A percentile compares a stretch with the other conserved stretches of the same genome.
Conservation (phyloP, 2,888 invertebrate genomes). For the Callinectes sapidus region DNA sequence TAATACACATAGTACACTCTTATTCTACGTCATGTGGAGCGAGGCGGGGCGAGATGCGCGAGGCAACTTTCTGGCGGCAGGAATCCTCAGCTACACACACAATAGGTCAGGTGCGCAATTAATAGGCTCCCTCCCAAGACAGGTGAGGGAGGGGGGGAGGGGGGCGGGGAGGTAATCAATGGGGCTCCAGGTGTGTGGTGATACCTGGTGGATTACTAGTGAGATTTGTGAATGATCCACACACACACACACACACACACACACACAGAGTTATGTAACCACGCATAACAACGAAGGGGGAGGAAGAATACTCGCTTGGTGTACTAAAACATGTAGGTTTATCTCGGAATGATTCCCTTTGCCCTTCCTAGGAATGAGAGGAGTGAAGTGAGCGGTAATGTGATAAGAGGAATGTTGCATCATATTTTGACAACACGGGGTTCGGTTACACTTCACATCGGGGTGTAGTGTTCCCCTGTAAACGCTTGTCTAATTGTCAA, state of each 20-base stretch:
- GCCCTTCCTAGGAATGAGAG: too few relatives aligned
- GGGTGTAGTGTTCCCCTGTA: too few relatives aligned
- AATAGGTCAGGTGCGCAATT: conserved; percentile 5
- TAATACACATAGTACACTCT: neutral
- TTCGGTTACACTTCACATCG: too few relatives aligned
- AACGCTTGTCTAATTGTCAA: too few relatives aligned
- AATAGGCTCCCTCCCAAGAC: neutral
- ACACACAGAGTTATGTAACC: conserved; percentile 40
- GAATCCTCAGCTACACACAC: neutral
- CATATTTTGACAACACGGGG: too few relatives aligned
- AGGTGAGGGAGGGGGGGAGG: neutral
- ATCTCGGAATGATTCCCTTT: too few relatives aligned
- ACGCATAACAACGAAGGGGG: neutral
- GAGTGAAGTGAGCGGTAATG: too few relatives aligned
- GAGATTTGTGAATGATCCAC: neutral
- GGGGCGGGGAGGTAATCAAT: neutral
- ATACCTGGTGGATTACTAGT: neutral
- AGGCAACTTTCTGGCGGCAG: neutral
- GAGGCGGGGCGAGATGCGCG: neutral
- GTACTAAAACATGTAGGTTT: too few relatives aligned
- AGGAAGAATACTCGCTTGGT: neutral
- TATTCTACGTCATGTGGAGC: neutral
- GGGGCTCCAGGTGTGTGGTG: neutral
- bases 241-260: neutral
- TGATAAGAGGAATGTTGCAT: too few relatives aligned